Percentiles rank a stretch among this genome's conserved stretches.
Evolutionary conservation across 2,797 vertebrate genomes (phyloP).

Genomic region (Tragelaphus oryx): DNA sequence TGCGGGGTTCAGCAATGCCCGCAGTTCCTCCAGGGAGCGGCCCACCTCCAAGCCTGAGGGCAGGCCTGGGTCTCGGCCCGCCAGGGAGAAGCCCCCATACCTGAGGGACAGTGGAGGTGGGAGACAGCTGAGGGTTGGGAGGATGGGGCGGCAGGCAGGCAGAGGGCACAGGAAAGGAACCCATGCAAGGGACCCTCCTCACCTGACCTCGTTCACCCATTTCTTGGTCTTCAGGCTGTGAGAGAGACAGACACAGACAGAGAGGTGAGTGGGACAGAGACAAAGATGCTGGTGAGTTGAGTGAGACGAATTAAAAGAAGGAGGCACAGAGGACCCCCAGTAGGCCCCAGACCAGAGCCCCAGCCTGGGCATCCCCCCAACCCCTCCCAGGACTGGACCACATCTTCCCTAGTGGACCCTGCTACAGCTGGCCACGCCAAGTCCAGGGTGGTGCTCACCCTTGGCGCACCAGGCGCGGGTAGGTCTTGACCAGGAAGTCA

Average conservation of each 20-base stretch:
- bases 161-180: accelerated
- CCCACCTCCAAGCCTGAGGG: constrained; percentile 74
- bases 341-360: neutral
- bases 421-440: neutral
- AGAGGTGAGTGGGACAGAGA: neutral
- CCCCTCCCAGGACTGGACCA: too few species aligned
- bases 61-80: constrained; percentile 77
- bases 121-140: accelerated
- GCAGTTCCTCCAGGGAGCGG: constrained; percentile 76
- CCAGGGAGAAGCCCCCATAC: constrained; percentile 92
- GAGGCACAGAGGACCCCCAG: accelerated
- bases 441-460: constrained; percentile 79
- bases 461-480: constrained; percentile 88
- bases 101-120: constrained; percentile 71
- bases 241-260: neutral
- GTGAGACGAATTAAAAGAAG: neutral
- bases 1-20: constrained; percentile 64
- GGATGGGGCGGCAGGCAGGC: accelerated
- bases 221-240: constrained; percentile 90
- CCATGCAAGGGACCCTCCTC: constrained; percentile 2
- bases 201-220: constrained; percentile 95
- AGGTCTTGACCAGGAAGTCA: constrained; percentile 94
- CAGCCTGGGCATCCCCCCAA: neutral
- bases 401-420: accelerated
- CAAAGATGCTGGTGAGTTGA: accelerated